Evolutionary conservation across 2,888 invertebrate genomes (phyloP).

Genomic region (Xanthorhoe spadicearia): DNA sequence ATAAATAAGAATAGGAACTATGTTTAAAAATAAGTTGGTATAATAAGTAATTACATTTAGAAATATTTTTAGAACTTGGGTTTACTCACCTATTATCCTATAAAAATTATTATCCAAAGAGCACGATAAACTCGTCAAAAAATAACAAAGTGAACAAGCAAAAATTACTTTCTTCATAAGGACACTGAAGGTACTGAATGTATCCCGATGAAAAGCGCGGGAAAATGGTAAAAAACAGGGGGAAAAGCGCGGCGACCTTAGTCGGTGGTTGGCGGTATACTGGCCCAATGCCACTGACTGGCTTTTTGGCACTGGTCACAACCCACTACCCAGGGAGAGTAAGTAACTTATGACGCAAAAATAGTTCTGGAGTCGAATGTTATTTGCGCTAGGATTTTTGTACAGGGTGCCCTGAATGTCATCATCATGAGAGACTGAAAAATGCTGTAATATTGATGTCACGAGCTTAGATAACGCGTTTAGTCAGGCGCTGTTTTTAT

Average conservation of each 20-base stretch:
- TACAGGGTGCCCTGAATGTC: slow-evolving; percentile 15
- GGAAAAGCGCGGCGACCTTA: slow-evolving; percentile 58
- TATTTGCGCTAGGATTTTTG: slow-evolving; percentile 48
- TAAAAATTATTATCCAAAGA: slow-evolving; percentile 76
- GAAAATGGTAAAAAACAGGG: slow-evolving; percentile 44
- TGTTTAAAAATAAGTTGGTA: not conserved
- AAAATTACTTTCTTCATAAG: slow-evolving; percentile 76
- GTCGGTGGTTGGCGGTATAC: slow-evolving; percentile 67
- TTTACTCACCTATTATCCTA: slow-evolving; percentile 69
- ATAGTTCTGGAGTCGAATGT: slow-evolving; percentile 25
- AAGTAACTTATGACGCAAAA: slow-evolving; percentile 34
- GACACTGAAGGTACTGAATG: slow-evolving; percentile 57
- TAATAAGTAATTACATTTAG: not conserved
- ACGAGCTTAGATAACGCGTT: not conserved
- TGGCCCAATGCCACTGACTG: slow-evolving; percentile 49
- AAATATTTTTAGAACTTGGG: not conserved
- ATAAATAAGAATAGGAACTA: not conserved
- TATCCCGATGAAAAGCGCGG: slow-evolving; percentile 58
- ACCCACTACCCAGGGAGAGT: slow-evolving; percentile 43
- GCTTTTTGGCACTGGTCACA: slow-evolving; percentile 66
- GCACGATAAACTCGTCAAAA: slow-evolving; percentile 60
- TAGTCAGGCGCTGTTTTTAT: not conserved
- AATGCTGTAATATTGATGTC: too few relatives aligned
- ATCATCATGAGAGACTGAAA: too few relatives aligned
- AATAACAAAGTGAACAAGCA: slow-evolving; percentile 59